These are phyloP conservation scores for Odontophorus gujanensis DNA, from an alignment of 2,113 vertebrate genomes.

Conservation along the genomic window DNA sequence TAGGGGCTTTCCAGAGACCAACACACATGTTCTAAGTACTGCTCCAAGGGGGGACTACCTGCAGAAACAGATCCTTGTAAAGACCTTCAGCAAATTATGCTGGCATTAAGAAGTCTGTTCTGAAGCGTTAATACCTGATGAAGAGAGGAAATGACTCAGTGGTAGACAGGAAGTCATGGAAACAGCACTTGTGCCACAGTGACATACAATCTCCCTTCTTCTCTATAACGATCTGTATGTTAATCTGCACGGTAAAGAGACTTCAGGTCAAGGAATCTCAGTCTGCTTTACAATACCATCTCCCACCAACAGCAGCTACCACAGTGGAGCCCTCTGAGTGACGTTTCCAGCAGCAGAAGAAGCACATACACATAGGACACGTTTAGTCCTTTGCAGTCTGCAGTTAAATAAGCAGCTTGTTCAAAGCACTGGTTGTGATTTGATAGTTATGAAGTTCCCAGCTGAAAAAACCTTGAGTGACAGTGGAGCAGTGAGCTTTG, in stretches of 20 bases:
- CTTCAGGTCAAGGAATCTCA: background rate
- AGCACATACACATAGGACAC: accelerated
- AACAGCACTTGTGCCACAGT: background rate
- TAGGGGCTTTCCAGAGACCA: background rate
- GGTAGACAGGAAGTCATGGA: background rate
- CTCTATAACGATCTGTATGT: background rate
- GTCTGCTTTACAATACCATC: background rate
- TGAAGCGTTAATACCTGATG: background rate
- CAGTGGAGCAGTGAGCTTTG: background rate
- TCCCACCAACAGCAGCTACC: background rate
- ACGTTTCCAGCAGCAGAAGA: background rate
- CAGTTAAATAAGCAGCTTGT: background rate
- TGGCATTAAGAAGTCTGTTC: background rate
- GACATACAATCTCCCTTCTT: background rate
- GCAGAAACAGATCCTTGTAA: background rate
- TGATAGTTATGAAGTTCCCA: background rate
- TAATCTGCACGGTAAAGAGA: background rate
- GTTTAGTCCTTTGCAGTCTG: background rate
- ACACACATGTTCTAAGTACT: background rate
- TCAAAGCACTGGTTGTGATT: background rate
- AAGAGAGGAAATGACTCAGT: background rate
- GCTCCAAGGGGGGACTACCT: background rate
- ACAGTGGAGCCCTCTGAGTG: background rate
- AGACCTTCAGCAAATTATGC: background rate
- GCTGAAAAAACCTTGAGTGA: background rate